Base-by-base conservation (phyloP, 1,140 invertebrate species). In the Panagrolaimus sp. region DNA sequence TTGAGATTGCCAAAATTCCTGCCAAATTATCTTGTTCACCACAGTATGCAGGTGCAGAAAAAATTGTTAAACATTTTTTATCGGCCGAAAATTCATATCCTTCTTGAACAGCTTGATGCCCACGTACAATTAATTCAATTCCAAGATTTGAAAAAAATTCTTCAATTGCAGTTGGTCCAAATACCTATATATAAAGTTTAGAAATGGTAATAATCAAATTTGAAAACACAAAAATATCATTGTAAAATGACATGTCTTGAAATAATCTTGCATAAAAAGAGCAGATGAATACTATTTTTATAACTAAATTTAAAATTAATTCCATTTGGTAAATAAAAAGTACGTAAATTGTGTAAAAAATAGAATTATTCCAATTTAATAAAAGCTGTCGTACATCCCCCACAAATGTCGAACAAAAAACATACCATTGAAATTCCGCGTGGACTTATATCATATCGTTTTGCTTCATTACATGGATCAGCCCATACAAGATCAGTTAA, bases 401-500 rank as follows among this genome's bases (percentile, higher is more conserved):
- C 31, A 2, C 7, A 38, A 38, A 4, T 57, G 11, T 57, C 20
- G 14, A 48, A 2, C 9, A 25, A 3, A 25, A 57, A 20, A 20
- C 9, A 27, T 66, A 67, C 65, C 65, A 43, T 67, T 20, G 66
- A 68, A 23, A 68, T 63, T 44, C 62, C 66, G 0, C 66, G 67
- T 1, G 57, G 53, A 67, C 31, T 64, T 13, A 25, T 38, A 1
- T 42, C 53, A 25, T 42, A 68, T 44, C 48, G 0, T 25, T 42
- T 44, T 16, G 38, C 27, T 38, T 42, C 31, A 3, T 9, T 11
- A 0, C 5, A 31, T 1, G 96, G 96, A 86, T 98, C 96, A 0
- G 93, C 96, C 96, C 95, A 98, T 9, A 68, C 14, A 62, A 98
- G 84, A 83, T 98, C 94, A 83, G 93, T 97, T 94, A 98, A 97